Base-by-base conservation (phyloP, 2,888 invertebrate species). In the Xestoiulus laeticollis region DNA sequence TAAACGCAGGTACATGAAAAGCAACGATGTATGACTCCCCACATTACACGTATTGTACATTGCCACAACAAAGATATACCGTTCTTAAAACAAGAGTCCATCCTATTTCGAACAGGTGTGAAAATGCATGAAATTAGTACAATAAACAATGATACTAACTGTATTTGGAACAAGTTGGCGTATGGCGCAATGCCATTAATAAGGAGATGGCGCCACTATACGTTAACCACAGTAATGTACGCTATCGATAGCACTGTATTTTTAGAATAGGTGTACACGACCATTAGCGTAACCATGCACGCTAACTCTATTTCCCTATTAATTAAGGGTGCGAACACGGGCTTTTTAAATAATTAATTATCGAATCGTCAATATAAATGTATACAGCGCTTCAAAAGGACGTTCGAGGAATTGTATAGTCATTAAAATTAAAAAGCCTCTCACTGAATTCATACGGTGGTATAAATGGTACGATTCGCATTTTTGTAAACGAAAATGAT, bases 51-150 rank as follows among this genome's bases (percentile, higher is more conserved):
- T n/a, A n/a, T n/a, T n/a, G n/a, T 68, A 68, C 6, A 68, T 6
- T 8, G 5, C 68, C 68, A 26, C 68, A 68, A 68, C 68, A 68
- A 68, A 68, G 68, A 26, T 68, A n/a, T n/a, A 68, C 68, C 68
- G 68, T 68, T 68, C 68, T 68, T 68, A 68, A 68, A 68, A 68
- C 68, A 68, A 68, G 68, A 68, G 68, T 68, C 68, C 68, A 68
- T 68, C 68, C n/a, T 68, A 68, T 68, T 68, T 68, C 68, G 68
- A 68, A 8, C 68, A 68, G 68, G 68, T 68, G 68, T 68, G 68
- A 68, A 68, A 68, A 68, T 26, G 68, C 26, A 26, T 22, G 68
- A 68, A 68, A 68, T 68, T 68, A 68, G 68, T 68, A 68, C 68
- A 68, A 68, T 68, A 68, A 68, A 68, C 68, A 68, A 8, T 26